These are phyloP conservation scores for Epicauta chinensis DNA, from an alignment of 1,140 invertebrate genomes.

Conservation along the genomic window DNA sequence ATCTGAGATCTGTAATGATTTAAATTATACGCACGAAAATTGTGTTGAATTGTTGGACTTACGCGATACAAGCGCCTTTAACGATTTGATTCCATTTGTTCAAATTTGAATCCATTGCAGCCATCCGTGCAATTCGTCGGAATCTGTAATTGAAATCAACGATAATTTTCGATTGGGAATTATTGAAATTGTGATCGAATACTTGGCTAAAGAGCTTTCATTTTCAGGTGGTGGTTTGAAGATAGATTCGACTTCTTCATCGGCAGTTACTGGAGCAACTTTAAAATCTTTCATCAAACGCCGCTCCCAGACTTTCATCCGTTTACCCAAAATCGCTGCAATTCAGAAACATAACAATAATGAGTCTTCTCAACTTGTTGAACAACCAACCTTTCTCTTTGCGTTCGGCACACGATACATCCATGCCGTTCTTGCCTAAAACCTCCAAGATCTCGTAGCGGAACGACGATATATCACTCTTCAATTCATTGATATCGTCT, in stretches of 20 bases:
- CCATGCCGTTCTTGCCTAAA: conserved; percentile 71
- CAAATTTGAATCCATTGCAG: conserved; percentile 56
- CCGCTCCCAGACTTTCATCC: conserved; percentile 74
- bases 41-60: conserved; percentile 35
- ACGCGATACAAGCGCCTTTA: conserved; percentile 51
- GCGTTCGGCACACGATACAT: conserved; percentile 60
- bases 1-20: conserved; percentile 60
- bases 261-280: conserved; percentile 59
- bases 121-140: conserved; percentile 63
- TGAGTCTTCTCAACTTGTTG: conserved; percentile 1
- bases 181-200: conserved; percentile 1
- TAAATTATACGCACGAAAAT: not conserved
- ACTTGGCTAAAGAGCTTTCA: conserved; percentile 57
- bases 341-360: conserved; percentile 18
- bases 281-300: conserved; percentile 82
- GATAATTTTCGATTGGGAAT: not conserved
- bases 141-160: conserved; percentile 45
- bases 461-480: conserved; percentile 77
- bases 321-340: conserved; percentile 60
- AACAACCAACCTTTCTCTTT: conserved; percentile 58
- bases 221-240: conserved; percentile 47
- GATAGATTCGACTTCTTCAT: conserved; percentile 47
- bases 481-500: conserved; percentile 89
- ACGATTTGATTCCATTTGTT: conserved; percentile 67
- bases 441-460: conserved; percentile 81